Percentiles rank a stretch among this genome's conserved stretches.
Conservation (phyloP, 1,140 invertebrate genomes). For the Drosophila sturtevanti region DNA sequence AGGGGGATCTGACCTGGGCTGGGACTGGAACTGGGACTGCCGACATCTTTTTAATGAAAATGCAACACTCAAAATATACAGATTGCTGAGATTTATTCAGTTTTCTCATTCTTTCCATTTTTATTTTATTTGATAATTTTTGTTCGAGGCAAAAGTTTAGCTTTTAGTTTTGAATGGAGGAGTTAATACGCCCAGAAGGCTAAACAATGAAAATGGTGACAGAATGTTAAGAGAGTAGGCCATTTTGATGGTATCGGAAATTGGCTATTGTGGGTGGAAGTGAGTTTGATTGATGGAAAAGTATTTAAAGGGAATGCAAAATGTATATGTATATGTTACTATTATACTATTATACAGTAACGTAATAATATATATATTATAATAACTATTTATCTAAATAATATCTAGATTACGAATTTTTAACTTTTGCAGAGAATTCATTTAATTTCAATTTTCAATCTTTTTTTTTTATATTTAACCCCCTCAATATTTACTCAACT, state of each 20-base stretch:
- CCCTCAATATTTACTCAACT: conserved; percentile 47
- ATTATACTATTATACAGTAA: no score
- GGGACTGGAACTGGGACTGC: conserved; percentile 19
- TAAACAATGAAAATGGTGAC: conserved; percentile 54
- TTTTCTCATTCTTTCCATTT: conserved; percentile 12
- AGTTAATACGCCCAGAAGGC: conserved; percentile 53
- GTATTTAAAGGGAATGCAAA: neutral
- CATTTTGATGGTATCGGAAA: neutral
- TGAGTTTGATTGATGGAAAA: neutral
- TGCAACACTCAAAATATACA: conserved; percentile 46
- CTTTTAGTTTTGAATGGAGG: conserved; percentile 57
- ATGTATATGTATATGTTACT: neutral
- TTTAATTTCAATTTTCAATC: neutral
- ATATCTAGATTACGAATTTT: no score
- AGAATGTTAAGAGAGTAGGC: conserved; percentile 36
- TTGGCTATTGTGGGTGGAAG: neutral
- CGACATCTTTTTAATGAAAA: conserved; percentile 41
- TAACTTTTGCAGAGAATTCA: no score
- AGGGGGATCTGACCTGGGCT: conserved; percentile 17
- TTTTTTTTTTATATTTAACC: neutral
- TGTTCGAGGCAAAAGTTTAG: conserved; percentile 34
- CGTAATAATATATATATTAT: no score
- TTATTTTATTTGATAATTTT: conserved; percentile 15
- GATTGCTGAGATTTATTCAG: conserved; percentile 41
- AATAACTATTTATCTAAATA: no score